Evolutionary conservation across 37 sponge, comb jelly and placozoan genomes (phyloP), one percentile per base, ranked within the genome.

Genomic region (Ianthella basta): DNA sequence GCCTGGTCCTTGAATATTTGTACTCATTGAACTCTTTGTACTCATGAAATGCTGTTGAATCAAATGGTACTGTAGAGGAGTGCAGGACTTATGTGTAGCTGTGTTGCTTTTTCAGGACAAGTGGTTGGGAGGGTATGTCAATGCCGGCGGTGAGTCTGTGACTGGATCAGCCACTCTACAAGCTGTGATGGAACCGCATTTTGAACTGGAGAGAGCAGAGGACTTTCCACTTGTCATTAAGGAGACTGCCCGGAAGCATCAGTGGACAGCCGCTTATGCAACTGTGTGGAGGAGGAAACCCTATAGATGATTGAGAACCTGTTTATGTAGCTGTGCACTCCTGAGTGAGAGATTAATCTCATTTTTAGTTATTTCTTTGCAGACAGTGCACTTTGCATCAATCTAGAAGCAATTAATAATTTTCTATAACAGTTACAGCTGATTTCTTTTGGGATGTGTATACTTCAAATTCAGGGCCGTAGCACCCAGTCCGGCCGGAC

Each of bases 221-320:
- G 82, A 89, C 55, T 60, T 96, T 67, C 94, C 94, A 30, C 89
- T 94, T 35, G n/a, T 96, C 35, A 93, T 96, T 61, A 61, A 89
- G 57, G 97, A 96, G 72, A 91, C 94, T 37, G 56, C 57, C 23
- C 60, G 91, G 19, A 85, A 89, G 84, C 87, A 94, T 78, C 94
- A 94, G 63, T 94, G 92, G 92, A 90, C 89, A 32, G 90, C 89
- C 23, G 77, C 97, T 19, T 94, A 94, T 83, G 88, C 88, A 0
- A 91, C 95, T 39, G 90, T 96, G 3, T 96, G 94, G 94, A 93
- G 68, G 68, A 89, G 88, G 67, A 94, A 87, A 41, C 15, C 21
- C n/a, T n/a, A 41, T 75, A 75, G 54, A 75, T 16, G 33, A 44
- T 44, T 8, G 14, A 12, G 29, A 74, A 74, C 50, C 37, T 13